Percentiles rank a stretch among this genome's conserved stretches.
Conservation (phyloP, 2,797 vertebrate genomes). For the Propithecus deckenii region DNA sequence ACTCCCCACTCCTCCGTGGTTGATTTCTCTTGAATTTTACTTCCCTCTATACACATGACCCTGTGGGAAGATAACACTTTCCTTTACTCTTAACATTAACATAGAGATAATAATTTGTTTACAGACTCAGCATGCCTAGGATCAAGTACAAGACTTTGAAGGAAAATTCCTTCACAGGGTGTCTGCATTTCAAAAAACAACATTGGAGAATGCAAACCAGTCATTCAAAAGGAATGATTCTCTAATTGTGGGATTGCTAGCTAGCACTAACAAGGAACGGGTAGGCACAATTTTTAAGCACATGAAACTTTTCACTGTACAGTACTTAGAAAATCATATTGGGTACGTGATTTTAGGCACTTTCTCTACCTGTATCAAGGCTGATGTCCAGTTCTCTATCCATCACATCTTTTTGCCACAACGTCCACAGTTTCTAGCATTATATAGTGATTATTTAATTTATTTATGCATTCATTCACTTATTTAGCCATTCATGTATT, state of each 20-base stretch:
- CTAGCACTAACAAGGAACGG: background rate
- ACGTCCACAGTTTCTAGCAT: background rate
- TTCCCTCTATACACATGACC: background rate
- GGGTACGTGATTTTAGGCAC: background rate
- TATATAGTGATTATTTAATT: background rate
- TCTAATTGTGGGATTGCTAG: background rate
- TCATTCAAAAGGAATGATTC: background rate
- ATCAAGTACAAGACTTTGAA: background rate
- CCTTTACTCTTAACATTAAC: constrained; percentile 25
- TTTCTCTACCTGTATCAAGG: background rate
- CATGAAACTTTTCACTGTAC: background rate
- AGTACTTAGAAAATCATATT: background rate
- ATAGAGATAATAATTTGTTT: constrained; percentile 15
- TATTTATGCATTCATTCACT: background rate
- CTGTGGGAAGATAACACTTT: background rate
- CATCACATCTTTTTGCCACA: background rate
- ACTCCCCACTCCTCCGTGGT: too few relatives aligned
- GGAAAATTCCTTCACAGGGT: background rate
- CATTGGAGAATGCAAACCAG: background rate
- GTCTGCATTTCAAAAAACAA: constrained; percentile 28
- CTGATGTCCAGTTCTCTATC: background rate
- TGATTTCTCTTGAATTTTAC: too few relatives aligned
- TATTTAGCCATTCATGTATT: background rate
- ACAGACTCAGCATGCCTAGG: background rate
- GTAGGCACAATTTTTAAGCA: background rate